Evolutionary conservation across 1,140 invertebrate species (phyloP), one percentile per base, ranked within the genome.

Genomic region (Zophobas morio): DNA sequence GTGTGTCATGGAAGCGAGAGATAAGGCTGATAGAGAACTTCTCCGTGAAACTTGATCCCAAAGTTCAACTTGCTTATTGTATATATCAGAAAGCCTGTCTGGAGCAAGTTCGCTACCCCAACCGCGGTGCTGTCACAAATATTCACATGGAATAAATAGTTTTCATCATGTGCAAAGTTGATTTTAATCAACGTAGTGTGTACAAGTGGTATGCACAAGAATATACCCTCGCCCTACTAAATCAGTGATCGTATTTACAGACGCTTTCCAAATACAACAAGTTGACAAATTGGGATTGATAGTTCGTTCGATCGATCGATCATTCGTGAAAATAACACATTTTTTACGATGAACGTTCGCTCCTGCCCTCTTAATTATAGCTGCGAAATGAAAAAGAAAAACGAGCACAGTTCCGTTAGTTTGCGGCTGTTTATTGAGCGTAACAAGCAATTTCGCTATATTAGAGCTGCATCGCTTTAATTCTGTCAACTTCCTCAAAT

Each of bases 11-110:
- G 94, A 94, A 86, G 95, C 95, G 85, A 97, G 90, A 81, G 95
- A 95, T 84, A 97, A 90, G 81, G 95, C 95, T 84, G 95, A 95
- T 84, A 96, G 90, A 81, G 94, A 95, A 86, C 94, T 95, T 85
- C 95, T 90, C 86, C 92, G 91, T 82, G 94, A 95, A 77, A 96
- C 95, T 88, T 95, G 94, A 89, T 96, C 94, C 95, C 95, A 96
- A 80, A 96, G 89, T 84, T 94, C 93, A 86, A 92, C 90, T 88
- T 94, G 93, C 86, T 94, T 94, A 88, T 92, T 93, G 87, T 94
- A 94, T 83, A 94, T 87, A 85, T 93, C 91, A 76, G 90, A 89
- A 85, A 93, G 88, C 86, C 94, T 92, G 83, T 95, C 93, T 66
- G 94, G 92, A 82, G 94, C 92, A 83, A 96, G 89, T 88, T 95